These are phyloP conservation scores for Nephrotoma guestfalica DNA, from an alignment of 2,888 invertebrate genomes.

Conservation along the genomic window DNA sequence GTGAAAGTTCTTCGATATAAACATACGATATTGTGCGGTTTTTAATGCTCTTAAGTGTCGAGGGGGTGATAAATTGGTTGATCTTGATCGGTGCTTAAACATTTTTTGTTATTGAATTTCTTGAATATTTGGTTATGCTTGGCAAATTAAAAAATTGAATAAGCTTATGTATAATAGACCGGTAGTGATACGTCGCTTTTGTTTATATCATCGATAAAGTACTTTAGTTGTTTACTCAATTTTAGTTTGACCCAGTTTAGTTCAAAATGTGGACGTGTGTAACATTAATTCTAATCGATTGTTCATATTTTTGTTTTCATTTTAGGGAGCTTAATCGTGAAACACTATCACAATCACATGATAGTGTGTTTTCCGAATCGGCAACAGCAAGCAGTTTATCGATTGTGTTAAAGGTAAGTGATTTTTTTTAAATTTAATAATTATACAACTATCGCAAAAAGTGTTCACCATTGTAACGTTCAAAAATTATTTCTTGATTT, in stretches of 20 bases:
- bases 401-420: slow-evolving; percentile 28
- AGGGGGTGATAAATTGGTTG: neutral
- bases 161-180: neutral
- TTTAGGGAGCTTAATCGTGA: slow-evolving; percentile 28
- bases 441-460: no score
- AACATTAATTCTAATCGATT: neutral
- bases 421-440: no score
- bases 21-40: neutral
- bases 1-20: neutral
- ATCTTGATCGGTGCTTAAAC: neutral
- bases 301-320: slow-evolving; percentile 2
- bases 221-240: neutral
- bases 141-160: neutral
- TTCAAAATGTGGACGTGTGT: neutral
- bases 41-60: neutral
- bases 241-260: neutral
- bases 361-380: slow-evolving; percentile 71
- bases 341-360: slow-evolving; percentile 74
- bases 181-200: neutral
- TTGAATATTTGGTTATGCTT: neutral
- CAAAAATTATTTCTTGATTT: no score
- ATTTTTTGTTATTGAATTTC: neutral
- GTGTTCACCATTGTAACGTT: neutral
- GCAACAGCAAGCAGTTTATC: slow-evolving; percentile 32
- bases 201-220: neutral